Base-by-base conservation (phyloP, 2,888 invertebrate genomes). In the Onchidella celtica region DNA sequence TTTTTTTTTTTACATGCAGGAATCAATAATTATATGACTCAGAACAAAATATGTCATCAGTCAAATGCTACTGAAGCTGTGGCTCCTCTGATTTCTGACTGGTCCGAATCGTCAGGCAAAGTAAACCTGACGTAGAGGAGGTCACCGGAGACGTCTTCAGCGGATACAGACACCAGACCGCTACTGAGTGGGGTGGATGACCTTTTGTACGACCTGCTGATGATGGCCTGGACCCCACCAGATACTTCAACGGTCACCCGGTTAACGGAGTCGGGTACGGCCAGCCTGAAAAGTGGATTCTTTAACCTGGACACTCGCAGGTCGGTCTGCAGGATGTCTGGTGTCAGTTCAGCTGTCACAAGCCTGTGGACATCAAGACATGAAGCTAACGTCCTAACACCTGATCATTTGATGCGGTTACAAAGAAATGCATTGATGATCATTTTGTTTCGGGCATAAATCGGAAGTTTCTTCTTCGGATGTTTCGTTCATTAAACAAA, bases 231-330 rank as follows among this genome's bases (percentile, higher is more conserved):
- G 34, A 36, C 32, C 68, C 68, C 68, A 11, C 29, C 17, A 2
- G 11, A 32, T 11, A 24, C 32, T 6, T 34, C 4, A 3, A 34
- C 68, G 4, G 68, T 68, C 11, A 69, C 70, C 32, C 32, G n/a
- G 0, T 6, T 59, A 34, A 21, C 11, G 6, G 38, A 59, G 0
- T 21, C 29, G 21, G 38, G 59, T 0, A 32, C 69, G 11, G 32
- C 27, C 24, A 78, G 11, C 34, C 55, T 38, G 59, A 78, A 78
- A 2, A 78, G 57, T 3, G 78, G 78, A 36, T 78, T 55, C 14
- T 55, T 69, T 14, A 70, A 9, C 17, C 34, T 38, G 61, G 78
- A 70, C 24, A 78, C 70, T 24, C n/a, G 24, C 40, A 78, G 59
- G 1, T 14, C 40, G 1, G n/a, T 6, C 17, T 70, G 69, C 1